phyloP scores from a whole-genome alignment of 2,888 invertebrate species.

The Anarsia innoxiella region DNA sequence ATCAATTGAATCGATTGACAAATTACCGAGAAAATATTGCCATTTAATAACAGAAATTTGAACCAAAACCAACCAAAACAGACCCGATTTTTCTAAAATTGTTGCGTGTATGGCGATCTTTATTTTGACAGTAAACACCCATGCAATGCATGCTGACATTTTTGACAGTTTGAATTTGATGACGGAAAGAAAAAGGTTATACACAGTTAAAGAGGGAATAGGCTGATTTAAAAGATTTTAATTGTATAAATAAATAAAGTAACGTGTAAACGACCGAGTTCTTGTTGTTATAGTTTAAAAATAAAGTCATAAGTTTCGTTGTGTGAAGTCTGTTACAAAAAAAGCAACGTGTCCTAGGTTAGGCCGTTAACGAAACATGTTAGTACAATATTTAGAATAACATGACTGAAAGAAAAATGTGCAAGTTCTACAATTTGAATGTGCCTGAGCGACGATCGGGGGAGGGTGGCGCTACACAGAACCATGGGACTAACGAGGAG shows the following conservation, averaged over 20 bases:
- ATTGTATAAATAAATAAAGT: slow-evolving; percentile 37
- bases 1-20: too few relatives aligned
- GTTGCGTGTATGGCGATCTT: too few relatives aligned
- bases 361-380: slow-evolving; percentile 72
- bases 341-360: slow-evolving; percentile 72
- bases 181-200: slow-evolving; percentile 74
- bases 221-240: slow-evolving; percentile 47
- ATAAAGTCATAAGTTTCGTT: slow-evolving; percentile 34
- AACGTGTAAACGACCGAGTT: slow-evolving; percentile 32
- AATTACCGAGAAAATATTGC: too few relatives aligned
- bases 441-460: slow-evolving; percentile 69
- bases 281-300: slow-evolving; percentile 35
- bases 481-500: slow-evolving; percentile 50
- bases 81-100: background rate
- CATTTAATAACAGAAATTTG: too few relatives aligned
- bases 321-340: slow-evolving; percentile 43
- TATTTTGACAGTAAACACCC: too few relatives aligned
- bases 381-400: slow-evolving; percentile 62
- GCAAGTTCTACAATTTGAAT: slow-evolving; percentile 74
- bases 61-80: too few relatives aligned
- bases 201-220: slow-evolving; percentile 68
- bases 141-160: slow-evolving; percentile 51
- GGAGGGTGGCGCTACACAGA: slow-evolving; percentile 43
- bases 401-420: slow-evolving; percentile 75
- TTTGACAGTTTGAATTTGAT: slow-evolving; percentile 72